Percentiles rank a stretch among this genome's conserved stretches.
Evolutionary conservation across 2,113 vertebrate genomes (phyloP).

Genomic region (Paradisaea rubra): DNA sequence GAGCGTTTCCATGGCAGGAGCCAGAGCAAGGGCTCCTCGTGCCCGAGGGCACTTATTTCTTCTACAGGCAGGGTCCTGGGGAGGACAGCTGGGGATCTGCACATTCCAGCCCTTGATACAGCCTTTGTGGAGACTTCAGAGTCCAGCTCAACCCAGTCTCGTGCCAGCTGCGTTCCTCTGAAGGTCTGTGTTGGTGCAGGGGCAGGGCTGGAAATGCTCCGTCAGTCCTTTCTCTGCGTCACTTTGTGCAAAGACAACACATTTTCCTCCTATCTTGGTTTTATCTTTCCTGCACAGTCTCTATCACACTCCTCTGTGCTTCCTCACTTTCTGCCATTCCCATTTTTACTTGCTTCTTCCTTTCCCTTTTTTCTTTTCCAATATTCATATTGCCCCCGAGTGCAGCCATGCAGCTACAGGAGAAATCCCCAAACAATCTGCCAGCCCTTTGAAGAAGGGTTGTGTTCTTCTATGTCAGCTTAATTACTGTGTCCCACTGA

Average conservation of each 20-base stretch:
- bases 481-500: background rate
- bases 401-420: background rate
- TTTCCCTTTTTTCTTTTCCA: background rate
- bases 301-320: background rate
- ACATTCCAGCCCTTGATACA: background rate
- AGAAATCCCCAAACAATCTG: slow-evolving; percentile 14
- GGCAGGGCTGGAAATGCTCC: background rate
- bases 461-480: background rate
- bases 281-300: background rate
- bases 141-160: background rate
- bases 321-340: background rate
- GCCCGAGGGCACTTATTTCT: accelerated
- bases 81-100: background rate
- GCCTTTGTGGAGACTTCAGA: background rate
- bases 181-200: accelerated
- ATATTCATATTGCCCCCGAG: background rate
- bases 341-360: background rate
- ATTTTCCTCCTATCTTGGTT: background rate
- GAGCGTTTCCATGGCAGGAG: accelerated
- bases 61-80: background rate
- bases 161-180: background rate
- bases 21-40: background rate
- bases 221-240: background rate
- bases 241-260: background rate
- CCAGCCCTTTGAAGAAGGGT: slow-evolving; percentile 20